These are phyloP conservation scores for Pseudococcus longispinus DNA, from an alignment of 2,888 invertebrate genomes.

Conservation along the genomic window DNA sequence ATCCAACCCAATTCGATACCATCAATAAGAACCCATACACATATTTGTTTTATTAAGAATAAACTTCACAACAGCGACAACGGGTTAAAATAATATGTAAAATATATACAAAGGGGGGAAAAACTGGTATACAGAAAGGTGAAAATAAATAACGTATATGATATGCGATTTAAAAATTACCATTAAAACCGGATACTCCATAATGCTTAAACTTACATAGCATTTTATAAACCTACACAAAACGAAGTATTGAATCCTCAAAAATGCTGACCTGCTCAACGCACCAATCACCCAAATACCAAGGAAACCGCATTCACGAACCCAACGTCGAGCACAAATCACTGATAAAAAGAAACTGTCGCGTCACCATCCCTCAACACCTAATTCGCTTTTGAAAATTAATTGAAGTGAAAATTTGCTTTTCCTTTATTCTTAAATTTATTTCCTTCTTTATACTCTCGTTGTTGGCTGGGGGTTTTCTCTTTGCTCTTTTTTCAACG, in stretches of 20 bases:
- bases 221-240: neutral
- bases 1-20: neutral
- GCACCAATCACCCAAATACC: neutral
- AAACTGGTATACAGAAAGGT: constrained; percentile 49
- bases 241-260: constrained; percentile 13
- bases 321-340: neutral
- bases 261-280: neutral
- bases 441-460: constrained; percentile 13
- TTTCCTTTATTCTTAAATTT: constrained; percentile 17
- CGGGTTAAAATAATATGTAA: constrained; percentile 11
- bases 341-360: neutral
- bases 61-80: constrained; percentile 36
- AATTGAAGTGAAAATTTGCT: constrained; percentile 35
- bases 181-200: constrained; percentile 21
- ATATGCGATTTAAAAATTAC: constrained; percentile 50
- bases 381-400: constrained; percentile 20
- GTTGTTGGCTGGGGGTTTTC: neutral
- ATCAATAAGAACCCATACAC: neutral
- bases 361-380: neutral
- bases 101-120: constrained; percentile 7
- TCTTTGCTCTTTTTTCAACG: neutral
- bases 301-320: neutral
- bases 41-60: constrained; percentile 13
- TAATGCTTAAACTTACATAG: constrained; percentile 12
- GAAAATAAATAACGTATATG: constrained; percentile 48